Percentiles rank a stretch among this genome's conserved stretches.
phyloP scores from a whole-genome alignment of 2,888 invertebrate genomes.

The Cantharis flavilabris region DNA sequence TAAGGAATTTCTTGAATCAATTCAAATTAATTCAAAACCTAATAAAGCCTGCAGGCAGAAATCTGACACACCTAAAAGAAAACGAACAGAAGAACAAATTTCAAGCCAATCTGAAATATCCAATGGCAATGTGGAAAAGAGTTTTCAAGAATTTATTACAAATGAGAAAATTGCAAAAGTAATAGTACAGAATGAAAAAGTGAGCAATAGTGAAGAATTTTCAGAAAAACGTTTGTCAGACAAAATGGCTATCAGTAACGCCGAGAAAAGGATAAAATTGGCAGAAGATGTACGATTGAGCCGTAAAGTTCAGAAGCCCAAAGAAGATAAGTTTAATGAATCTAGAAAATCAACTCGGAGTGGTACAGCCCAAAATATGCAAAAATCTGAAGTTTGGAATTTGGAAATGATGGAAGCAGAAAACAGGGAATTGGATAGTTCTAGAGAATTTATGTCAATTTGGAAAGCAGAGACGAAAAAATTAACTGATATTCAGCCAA shows the following conservation, averaged over 20 bases:
- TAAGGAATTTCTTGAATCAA: too few relatives aligned
- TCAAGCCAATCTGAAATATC: background rate
- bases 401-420: too few relatives aligned
- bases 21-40: too few relatives aligned
- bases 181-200: background rate
- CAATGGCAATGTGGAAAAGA: background rate
- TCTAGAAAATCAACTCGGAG: background rate
- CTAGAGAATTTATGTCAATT: too few relatives aligned
- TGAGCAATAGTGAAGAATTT: background rate
- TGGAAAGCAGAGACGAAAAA: background rate
- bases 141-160: background rate
- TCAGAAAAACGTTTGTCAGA: background rate
- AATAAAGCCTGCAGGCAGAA: too few relatives aligned
- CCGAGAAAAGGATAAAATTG: background rate
- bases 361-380: background rate
- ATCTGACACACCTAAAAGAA: too few relatives aligned
- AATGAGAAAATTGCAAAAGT: background rate
- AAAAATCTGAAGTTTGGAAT: too few relatives aligned
- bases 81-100: too few relatives aligned
- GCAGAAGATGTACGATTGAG: background rate
- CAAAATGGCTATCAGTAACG: background rate
- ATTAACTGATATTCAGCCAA: too few relatives aligned
- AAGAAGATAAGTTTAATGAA: background rate
- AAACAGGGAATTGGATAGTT: too few relatives aligned
- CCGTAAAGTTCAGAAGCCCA: too few relatives aligned